Percentiles rank a stretch among this genome's conserved stretches.
phyloP scores from a whole-genome alignment of 64 coral and sea anemone genomes.

The Catalaphyllia jardinei region DNA sequence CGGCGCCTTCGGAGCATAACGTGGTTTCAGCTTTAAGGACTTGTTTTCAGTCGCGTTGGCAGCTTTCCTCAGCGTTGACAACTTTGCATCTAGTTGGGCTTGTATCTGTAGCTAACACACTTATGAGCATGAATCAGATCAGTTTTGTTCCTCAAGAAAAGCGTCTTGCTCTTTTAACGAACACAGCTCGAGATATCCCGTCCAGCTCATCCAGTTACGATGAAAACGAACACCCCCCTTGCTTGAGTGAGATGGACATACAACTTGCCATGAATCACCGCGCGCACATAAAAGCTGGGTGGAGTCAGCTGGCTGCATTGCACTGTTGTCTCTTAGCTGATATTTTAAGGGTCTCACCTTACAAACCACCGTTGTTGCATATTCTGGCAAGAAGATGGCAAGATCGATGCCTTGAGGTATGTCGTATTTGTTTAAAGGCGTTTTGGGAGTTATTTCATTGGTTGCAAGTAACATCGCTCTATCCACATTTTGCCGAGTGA shows the following conservation, averaged over 20 bases:
- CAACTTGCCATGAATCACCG: slow-evolving; percentile 86
- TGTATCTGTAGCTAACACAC: slow-evolving; percentile 93
- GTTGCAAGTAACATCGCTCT: too few species aligned
- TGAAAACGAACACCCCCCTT: slow-evolving; percentile 33
- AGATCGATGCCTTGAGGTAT: slow-evolving; percentile 96
- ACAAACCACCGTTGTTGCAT: slow-evolving; percentile 92
- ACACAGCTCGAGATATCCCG: slow-evolving; percentile 30
- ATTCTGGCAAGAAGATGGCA: slow-evolving; percentile 96
- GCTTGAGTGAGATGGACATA: slow-evolving; percentile 45
- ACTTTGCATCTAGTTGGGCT: slow-evolving; percentile 90
- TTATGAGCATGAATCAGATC: slow-evolving; percentile 99
- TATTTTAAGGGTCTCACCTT: slow-evolving; percentile 64
- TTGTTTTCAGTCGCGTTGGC: slow-evolving; percentile 88
- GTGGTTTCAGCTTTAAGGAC: slow-evolving; percentile 16
- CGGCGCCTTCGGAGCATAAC: neutral
- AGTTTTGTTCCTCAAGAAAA: slow-evolving; percentile 88
- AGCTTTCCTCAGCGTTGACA: slow-evolving; percentile 87
- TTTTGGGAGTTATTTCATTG: too few species aligned
- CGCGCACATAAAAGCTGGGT: slow-evolving; percentile 97
- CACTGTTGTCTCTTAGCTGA: slow-evolving; percentile 98
- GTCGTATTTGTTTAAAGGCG: neutral
- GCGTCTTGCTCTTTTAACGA: slow-evolving; percentile 76
- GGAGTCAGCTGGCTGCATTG: slow-evolving; percentile 96
- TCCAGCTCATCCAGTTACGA: slow-evolving; percentile 72
- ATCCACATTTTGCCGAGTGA: too few species aligned